Evolutionary conservation across 2,888 invertebrate species (phyloP).

Genomic region (Rapana venosa): DNA sequence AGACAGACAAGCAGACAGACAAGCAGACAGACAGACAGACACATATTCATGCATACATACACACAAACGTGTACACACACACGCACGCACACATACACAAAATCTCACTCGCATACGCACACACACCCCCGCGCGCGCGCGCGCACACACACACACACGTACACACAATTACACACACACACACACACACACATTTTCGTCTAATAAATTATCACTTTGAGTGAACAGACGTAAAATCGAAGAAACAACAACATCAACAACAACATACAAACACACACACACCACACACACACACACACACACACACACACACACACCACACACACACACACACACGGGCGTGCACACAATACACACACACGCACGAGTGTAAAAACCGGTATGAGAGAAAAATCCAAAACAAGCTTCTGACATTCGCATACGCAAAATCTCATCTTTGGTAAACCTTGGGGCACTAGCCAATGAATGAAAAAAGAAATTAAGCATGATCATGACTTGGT

Average conservation of each 20-base stretch:
- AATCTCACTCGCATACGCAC: background rate
- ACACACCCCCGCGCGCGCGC: background rate
- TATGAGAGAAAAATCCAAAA: too few relatives aligned
- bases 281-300: background rate
- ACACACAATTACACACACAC: background rate
- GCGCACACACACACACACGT: background rate
- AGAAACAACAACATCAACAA: background rate
- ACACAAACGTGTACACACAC: background rate
- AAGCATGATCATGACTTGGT: too few relatives aligned
- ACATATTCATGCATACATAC: background rate
- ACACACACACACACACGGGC: slow-evolving; percentile 8
- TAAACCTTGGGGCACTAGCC: too few relatives aligned
- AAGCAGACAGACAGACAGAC: background rate
- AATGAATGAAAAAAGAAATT: too few relatives aligned
- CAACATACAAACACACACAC: background rate
- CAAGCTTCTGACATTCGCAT: too few relatives aligned
- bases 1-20: background rate
- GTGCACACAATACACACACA: too few relatives aligned
- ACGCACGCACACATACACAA: background rate
- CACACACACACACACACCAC: slow-evolving; percentile 1
- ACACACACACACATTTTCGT: background rate
- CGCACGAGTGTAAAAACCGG: too few relatives aligned
- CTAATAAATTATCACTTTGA: too few relatives aligned
- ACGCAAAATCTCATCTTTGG: too few relatives aligned
- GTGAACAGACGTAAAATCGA: background rate